Evolutionary conservation across 2,888 invertebrate species (phyloP), one percentile per base, ranked within the genome.

Genomic region (Acrobasis consociella): DNA sequence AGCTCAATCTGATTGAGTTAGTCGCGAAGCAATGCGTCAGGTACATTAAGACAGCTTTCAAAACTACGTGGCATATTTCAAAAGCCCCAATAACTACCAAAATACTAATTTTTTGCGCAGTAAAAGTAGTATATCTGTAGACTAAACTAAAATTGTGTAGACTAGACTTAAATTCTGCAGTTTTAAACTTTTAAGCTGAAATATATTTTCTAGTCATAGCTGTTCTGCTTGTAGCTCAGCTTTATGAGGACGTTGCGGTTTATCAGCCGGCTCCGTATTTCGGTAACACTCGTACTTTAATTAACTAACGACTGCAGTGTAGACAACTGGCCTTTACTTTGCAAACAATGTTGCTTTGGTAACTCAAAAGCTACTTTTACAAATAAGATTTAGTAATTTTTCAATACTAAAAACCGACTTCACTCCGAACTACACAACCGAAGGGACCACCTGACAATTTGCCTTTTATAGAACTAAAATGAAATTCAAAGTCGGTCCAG

Each of bases 281-380:
- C n/a, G 46, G 46, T 46, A 46, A 46, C 13, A 46, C n/a, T 46
- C 11, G 46, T 46, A 46, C 46, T 46, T 46, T 46, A 46, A 46
- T 46, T 46, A 46, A 46, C 46, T 46, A 46, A 46, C 46, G 46
- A 13, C 46, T 46, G 46, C n/a, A 13, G n/a, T 46, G 13, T n/a
- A 13, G 2, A 3, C 11, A 46, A 46, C 46, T 46, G 46, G 46
- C 46, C n/a, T 46, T 46, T 46, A 46, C 13, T 46, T 46, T 46
- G 46, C 7, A n/a, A 46, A 46, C 46, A 46, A 46, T 46, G 2
- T 46, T 46, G n/a, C 11, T 13, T 13, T 46, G 10, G 46, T 13
- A 46, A 46, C 10, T 3, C n/a, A 7, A 46, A 11, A 46, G 13
- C 11, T n/a, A 46, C 7, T 46, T 46, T 5, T 8, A n/a, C 5